Base-by-base conservation (phyloP, 2,797 vertebrate genomes). In the Lutjanus argentimaculatus region DNA sequence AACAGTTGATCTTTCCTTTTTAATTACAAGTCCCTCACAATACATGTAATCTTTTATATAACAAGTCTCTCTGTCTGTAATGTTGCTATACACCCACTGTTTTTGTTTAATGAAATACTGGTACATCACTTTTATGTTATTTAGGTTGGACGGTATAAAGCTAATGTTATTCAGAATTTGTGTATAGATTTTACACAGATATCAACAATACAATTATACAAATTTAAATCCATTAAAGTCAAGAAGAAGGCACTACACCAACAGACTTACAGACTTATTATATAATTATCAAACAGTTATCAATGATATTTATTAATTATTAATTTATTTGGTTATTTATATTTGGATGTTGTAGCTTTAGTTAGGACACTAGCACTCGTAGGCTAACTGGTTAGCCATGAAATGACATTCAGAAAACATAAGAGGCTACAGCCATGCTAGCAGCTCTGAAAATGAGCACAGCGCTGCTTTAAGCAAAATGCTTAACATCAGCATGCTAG, bases 1-100 rank as follows among this genome's bases (percentile, higher is more conserved):
- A 79, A 56, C 49, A 71, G 62, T 42, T 53, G 56, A 12, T 62
- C 40, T 21, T 56, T 66, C 0, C 25, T 30, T 71, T 58, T 55
- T 63, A 59, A 78, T 59, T 14, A 49, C 45, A 45, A 56, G 40
- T 69, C 16, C 53, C 45, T 55, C 14, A 8, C 78, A 40, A 8
- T 21, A 25, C 0, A 13, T 70, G 10, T 4, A 14, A 45, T 67
- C 8, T 59, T 13, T 48, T 48, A 51, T 52, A 49, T 49, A 30
- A 61, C 57, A 16, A 69, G 55, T 22, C 49, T 61, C 1, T 25
- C 10, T 46, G 30, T 25, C 10, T 46, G 30, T 25, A 15, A 0
- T 22, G 5, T 62, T 40, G 5, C 30, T 9, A 9, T 25, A 52
- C n/a, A 15, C 12, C 17, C 6, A 6, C 63, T 22, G 56, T 2